Percentiles rank a stretch among this genome's conserved stretches.
Evolutionary conservation across 2,888 invertebrate genomes (phyloP).

Genomic region (Steinernema scapterisci): DNA sequence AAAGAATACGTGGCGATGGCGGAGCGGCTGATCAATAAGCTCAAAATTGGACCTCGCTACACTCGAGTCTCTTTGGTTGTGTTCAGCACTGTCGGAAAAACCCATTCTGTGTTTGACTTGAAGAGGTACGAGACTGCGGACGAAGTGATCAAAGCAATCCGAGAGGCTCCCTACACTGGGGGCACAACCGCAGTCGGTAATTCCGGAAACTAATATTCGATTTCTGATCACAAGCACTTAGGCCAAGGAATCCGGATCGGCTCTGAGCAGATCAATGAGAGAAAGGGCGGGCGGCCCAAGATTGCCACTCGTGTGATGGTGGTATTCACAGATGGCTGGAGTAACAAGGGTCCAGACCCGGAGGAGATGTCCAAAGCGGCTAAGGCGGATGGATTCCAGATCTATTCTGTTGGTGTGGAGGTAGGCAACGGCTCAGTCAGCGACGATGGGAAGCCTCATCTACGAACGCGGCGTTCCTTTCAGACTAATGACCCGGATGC

Average conservation of each 20-base stretch:
- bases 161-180: slow-evolving; percentile 53
- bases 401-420: slow-evolving; percentile 58
- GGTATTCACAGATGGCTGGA: slow-evolving; percentile 66
- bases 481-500: slow-evolving; percentile 46
- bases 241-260: slow-evolving; percentile 62
- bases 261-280: slow-evolving; percentile 56
- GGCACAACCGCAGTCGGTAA: slow-evolving; percentile 64
- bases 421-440: slow-evolving; percentile 35
- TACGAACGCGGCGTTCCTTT: slow-evolving; percentile 29
- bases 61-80: slow-evolving; percentile 62
- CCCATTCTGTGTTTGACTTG: slow-evolving; percentile 60
- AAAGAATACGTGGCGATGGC: slow-evolving; percentile 58
- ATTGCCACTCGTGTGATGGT: slow-evolving; percentile 65
- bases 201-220: not conserved
- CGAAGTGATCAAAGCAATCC: slow-evolving; percentile 55
- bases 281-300: slow-evolving; percentile 62
- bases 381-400: slow-evolving; percentile 54
- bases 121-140: slow-evolving; percentile 53
- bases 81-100: slow-evolving; percentile 61
- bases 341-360: slow-evolving; percentile 64
- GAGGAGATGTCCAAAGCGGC: slow-evolving; percentile 51
- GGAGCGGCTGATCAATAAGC: slow-evolving; percentile 50
- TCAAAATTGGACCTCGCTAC: slow-evolving; percentile 60
- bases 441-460: not conserved
- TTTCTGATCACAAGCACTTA: slow-evolving; percentile 14